phyloP scores from a whole-genome alignment of 2,888 invertebrate species.

The Melitaea athalia region DNA sequence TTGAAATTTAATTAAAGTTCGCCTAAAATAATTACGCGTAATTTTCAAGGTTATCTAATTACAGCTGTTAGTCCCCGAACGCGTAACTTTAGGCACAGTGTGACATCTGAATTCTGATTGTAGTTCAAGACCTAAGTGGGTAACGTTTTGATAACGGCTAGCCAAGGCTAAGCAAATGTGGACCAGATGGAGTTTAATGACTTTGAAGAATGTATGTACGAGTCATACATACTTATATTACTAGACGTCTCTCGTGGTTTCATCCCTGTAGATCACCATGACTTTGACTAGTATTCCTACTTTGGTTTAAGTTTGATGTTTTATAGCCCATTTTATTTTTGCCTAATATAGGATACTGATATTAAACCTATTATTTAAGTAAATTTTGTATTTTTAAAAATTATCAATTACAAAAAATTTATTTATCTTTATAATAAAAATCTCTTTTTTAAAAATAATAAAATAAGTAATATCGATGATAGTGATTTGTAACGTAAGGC shows the following conservation, averaged over 20 bases:
- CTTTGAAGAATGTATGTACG: constrained; percentile 8
- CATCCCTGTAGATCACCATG: no score
- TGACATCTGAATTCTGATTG: constrained; percentile 34
- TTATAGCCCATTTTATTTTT: no score
- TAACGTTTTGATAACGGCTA: constrained; percentile 39
- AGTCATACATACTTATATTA: not conserved
- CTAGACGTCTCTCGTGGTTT: not conserved
- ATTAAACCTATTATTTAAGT: no score
- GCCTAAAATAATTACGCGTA: not conserved
- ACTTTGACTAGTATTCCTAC: no score
- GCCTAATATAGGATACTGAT: no score
- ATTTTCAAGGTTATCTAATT: constrained; percentile 5
- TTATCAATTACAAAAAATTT: no score
- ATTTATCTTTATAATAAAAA: no score
- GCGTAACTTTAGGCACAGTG: constrained; percentile 22
- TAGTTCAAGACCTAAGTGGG: constrained; percentile 35
- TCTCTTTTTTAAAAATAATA: no score
- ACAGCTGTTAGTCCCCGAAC: constrained; percentile 1
- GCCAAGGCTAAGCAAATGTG: constrained; percentile 37
- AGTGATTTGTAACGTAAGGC: no score
- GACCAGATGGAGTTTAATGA: constrained; percentile 24
- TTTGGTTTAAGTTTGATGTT: no score
- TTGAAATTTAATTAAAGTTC: not conserved
- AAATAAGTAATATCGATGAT: no score
- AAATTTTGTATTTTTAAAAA: no score